phyloP scores from a whole-genome alignment of 2,888 invertebrate genomes.

The Lottia gigantea region DNA sequence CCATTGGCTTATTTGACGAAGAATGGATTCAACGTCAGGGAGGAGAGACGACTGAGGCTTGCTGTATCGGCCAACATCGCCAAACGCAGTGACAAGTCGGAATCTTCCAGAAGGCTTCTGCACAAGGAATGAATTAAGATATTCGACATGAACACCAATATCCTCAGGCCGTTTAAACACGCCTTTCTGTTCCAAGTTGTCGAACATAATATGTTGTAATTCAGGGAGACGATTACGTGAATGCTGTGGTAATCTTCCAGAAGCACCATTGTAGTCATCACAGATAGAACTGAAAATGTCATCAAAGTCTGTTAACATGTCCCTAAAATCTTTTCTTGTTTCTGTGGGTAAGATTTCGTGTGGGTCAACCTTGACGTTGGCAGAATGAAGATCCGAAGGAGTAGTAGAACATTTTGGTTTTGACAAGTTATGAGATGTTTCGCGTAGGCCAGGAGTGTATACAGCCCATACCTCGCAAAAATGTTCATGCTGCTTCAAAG shows the following conservation, averaged over 20 bases:
- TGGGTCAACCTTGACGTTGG: conserved; percentile 22
- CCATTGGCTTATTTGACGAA: conserved; percentile 31
- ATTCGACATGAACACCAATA: conserved; percentile 28
- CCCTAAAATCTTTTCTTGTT: conserved; percentile 13
- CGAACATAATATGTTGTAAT: conserved; percentile 38
- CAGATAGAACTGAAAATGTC: conserved; percentile 25
- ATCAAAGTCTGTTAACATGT: conserved; percentile 21
- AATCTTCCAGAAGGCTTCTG: conserved; percentile 23
- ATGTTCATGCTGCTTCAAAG: conserved; percentile 18
- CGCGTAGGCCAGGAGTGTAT: not conserved
- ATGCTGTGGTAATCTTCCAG: conserved; percentile 33
- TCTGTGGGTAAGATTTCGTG: conserved; percentile 17
- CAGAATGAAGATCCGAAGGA: conserved; percentile 3
- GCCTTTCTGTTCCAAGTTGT: conserved; percentile 34
- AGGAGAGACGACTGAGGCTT: conserved; percentile 27
- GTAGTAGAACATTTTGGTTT: not conserved
- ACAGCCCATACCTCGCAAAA: conserved; percentile 16
- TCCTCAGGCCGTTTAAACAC: conserved; percentile 31
- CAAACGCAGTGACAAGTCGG: conserved; percentile 33
- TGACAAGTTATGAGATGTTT: too few relatives aligned
- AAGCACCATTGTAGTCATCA: conserved; percentile 33
- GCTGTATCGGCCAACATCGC: conserved; percentile 13
- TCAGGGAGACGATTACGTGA: conserved; percentile 32
- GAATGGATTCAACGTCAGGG: conserved; percentile 26
- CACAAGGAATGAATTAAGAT: conserved; percentile 36